Conservation (phyloP, 2,113 vertebrate species). For the Mustela lutreola region DNA sequence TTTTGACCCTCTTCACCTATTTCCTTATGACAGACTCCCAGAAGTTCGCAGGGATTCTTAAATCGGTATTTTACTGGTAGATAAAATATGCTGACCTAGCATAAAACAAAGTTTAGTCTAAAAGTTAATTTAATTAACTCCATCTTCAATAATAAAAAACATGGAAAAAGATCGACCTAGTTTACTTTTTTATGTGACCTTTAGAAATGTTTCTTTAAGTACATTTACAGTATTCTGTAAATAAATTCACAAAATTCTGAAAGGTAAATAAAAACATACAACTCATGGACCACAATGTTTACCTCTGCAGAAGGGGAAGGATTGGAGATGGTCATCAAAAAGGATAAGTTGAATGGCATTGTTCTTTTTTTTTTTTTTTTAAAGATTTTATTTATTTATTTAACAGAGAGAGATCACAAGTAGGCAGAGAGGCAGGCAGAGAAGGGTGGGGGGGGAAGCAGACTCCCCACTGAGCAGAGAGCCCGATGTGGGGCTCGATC, state of each 20-base stretch:
- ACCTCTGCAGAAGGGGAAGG: not conserved
- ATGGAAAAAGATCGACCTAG: not conserved
- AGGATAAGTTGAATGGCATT: not conserved
- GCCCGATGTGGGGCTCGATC: too few relatives aligned
- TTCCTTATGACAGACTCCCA: not conserved
- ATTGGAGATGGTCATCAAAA: not conserved
- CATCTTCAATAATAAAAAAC: not conserved
- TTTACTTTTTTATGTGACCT: slow-evolving; percentile 4
- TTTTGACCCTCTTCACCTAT: not conserved
- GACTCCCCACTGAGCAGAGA: too few relatives aligned
- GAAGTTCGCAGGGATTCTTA: not conserved
- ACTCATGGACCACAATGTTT: not conserved
- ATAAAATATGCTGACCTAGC: not conserved
- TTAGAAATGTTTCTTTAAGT: slow-evolving; percentile 25
- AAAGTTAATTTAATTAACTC: not conserved
- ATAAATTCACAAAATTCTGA: not conserved
- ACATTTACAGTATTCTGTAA: not conserved
- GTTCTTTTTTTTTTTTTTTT: too few relatives aligned
- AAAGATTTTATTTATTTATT: too few relatives aligned
- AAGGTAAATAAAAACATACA: not conserved
- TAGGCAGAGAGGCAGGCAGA: too few relatives aligned
- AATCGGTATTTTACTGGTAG: not conserved
- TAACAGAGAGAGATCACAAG: too few relatives aligned
- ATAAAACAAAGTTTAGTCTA: not conserved
- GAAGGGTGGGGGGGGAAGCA: too few relatives aligned